Evolutionary conservation across 2,888 invertebrate genomes (phyloP).

Genomic region (Anoplius nigerrimus): DNA sequence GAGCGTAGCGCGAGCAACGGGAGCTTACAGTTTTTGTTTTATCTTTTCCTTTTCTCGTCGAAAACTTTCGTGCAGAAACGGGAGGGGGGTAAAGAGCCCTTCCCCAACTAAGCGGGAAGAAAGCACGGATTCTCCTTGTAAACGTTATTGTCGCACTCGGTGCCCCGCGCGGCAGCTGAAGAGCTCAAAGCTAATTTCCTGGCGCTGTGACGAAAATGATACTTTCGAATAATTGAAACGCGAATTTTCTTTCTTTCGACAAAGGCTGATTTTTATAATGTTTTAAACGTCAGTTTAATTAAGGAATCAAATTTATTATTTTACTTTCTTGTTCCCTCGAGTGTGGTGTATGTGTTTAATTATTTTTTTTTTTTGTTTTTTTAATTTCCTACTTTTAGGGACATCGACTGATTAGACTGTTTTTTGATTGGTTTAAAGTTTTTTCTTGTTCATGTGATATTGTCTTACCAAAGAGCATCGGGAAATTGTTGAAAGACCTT

Average conservation of each 20-base stretch:
- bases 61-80: too few species aligned
- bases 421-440: slow-evolving; percentile 69
- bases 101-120: too few species aligned
- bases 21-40: too few species aligned
- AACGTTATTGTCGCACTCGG: slow-evolving; percentile 43
- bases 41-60: too few species aligned
- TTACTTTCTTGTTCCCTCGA: slow-evolving; percentile 54
- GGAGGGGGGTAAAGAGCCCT: too few species aligned
- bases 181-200: slow-evolving; percentile 66
- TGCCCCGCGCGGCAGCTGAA: slow-evolving; percentile 44
- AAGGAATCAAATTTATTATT: slow-evolving; percentile 64
- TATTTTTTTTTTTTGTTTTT: slow-evolving; percentile 26
- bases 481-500: slow-evolving; percentile 65
- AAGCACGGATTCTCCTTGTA: not conserved
- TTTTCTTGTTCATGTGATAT: slow-evolving; percentile 73
- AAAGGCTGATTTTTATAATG: slow-evolving; percentile 74
- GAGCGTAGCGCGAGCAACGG: too few species aligned
- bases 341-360: not conserved
- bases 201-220: slow-evolving; percentile 70
- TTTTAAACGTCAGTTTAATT: slow-evolving; percentile 67
- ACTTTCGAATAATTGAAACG: slow-evolving; percentile 68
- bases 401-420: slow-evolving; percentile 72
- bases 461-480: slow-evolving; percentile 74
- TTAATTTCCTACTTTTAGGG: slow-evolving; percentile 58
- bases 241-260: slow-evolving; percentile 70